Evolutionary conservation across 1,140 invertebrate species (phyloP), one percentile per base, ranked within the genome.

Genomic region (Bombus polaris): DNA sequence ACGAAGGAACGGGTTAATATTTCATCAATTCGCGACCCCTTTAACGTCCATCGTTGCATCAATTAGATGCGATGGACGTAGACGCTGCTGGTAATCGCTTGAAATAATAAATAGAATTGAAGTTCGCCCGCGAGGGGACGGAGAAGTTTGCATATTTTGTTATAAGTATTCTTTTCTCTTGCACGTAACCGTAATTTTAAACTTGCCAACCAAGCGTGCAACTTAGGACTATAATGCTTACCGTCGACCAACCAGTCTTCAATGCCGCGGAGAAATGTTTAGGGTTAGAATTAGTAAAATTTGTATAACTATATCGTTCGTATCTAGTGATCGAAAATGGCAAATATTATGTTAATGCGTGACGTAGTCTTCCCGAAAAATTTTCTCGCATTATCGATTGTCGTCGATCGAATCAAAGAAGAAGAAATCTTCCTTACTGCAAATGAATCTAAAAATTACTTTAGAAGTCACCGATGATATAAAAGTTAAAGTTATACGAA

Each of bases 21-120:
- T 82, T 86, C 85, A 86, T 83, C 72, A 37, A 82, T 44, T 71
- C 80, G 37, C 65, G 37, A 86, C 62, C 85, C 72, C 80, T 76
- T 82, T 83, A 44, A 74, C 37, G 37, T 59, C 37, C 62, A 78
- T 35, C 81, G 42, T 57, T 44, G 74, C 62, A 83, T 82, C n/a
- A 82, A 83, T 83, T 86, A 82, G 39, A 70, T 57, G 53, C 57
- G n/a, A 35, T 53, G 44, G 62, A 76, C 47, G 59, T 53, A 70
- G 62, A 66, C 47, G 15, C 35, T 53, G 28, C 9, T 39, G 59
- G 44, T 85, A 70, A 83, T 86, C 66, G 73, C 57, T 82, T 72
- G 85, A 83, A 76, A 83, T 82, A 76, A 86, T 76, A 83, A 86
- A 75, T 32, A 35, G 73, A 42, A 42, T 59, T 25, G 80, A 75